phyloP scores from a whole-genome alignment of 1,140 invertebrate genomes.

The Bombus confusus region DNA sequence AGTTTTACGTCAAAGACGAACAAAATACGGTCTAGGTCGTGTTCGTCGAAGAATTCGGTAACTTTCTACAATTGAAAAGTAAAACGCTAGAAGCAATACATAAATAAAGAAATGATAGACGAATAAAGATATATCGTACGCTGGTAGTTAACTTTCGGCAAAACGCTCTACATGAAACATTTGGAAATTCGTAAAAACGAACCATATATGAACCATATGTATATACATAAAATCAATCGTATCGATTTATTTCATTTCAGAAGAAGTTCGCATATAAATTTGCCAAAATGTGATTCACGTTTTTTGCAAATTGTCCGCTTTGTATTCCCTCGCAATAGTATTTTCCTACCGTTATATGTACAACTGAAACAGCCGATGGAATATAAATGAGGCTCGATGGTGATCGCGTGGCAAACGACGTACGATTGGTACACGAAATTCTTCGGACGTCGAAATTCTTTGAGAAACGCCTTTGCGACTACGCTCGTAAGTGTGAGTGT shows the following conservation, averaged over 20 bases:
- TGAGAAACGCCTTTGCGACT: conserved; percentile 25
- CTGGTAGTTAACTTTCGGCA: too few species aligned
- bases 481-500: conserved; percentile 19
- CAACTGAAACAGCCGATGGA: neutral
- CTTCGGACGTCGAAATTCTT: conserved; percentile 28
- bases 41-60: too few species aligned
- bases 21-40: too few species aligned
- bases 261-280: neutral
- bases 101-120: neutral
- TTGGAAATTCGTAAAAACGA: neutral
- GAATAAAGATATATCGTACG: too few species aligned
- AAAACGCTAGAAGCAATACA: neutral
- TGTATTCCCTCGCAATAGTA: neutral
- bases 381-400: conserved; percentile 4
- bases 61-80: too few species aligned
- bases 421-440: conserved; percentile 45
- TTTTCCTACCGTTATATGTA: conserved; percentile 20
- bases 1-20: too few species aligned
- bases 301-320: neutral
- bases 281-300: neutral
- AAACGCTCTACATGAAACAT: neutral
- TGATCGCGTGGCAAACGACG: conserved; percentile 7
- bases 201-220: too few species aligned
- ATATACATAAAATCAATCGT: neutral
- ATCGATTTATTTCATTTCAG: neutral